Evolutionary conservation across 2,797 vertebrate genomes (phyloP).

Genomic region (Tolypeutes matacus): DNA sequence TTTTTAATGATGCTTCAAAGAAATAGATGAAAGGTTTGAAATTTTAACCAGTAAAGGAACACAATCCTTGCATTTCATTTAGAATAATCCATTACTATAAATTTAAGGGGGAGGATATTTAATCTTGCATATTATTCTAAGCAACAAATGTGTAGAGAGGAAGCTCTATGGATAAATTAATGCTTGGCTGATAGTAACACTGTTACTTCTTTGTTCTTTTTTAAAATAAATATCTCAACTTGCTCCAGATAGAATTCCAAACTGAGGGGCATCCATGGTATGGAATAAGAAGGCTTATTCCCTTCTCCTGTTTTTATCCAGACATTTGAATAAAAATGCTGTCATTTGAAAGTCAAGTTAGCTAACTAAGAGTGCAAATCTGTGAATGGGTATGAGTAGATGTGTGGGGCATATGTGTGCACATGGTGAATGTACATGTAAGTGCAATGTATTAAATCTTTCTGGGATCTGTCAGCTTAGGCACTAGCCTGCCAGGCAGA

Average conservation of each 20-base stretch:
- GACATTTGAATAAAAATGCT: background rate
- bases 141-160: background rate
- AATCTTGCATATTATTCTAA: background rate
- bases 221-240: background rate
- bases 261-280: fast-evolving
- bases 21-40: background rate
- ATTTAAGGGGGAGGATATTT: background rate
- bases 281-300: background rate
- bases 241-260: background rate
- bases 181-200: background rate
- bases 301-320: background rate
- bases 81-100: constrained; percentile 24
- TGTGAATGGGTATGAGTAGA: background rate
- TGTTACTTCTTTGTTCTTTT: background rate
- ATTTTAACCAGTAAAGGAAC: constrained; percentile 24
- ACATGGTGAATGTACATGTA: background rate
- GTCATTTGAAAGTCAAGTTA: background rate
- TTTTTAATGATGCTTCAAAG: constrained; percentile 32
- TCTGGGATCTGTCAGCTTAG: background rate
- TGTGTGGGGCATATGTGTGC: background rate
- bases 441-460: background rate
- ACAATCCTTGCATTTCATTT: background rate
- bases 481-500: background rate
- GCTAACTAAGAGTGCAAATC: background rate
- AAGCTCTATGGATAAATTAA: constrained; percentile 11